These are phyloP conservation scores for Apocrypta bakeri DNA, from an alignment of 1,140 invertebrate genomes.

Conservation along the genomic window DNA sequence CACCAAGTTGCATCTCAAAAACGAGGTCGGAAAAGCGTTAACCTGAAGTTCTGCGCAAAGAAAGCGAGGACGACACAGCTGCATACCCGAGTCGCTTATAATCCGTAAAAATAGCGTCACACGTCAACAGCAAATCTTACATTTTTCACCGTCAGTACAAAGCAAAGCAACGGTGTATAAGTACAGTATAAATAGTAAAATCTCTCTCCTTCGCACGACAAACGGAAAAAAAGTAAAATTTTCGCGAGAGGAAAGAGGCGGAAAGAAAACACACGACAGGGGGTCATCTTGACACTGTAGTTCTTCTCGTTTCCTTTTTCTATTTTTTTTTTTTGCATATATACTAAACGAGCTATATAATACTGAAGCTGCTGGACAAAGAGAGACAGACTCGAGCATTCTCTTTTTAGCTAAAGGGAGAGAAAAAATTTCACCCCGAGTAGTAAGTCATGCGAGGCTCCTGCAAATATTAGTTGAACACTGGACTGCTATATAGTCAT, in stretches of 20 bases:
- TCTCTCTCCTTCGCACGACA: no score
- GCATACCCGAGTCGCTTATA: background rate
- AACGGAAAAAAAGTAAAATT: no score
- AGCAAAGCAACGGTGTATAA: background rate
- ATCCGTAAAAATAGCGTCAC: background rate
- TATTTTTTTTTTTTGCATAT: no score
- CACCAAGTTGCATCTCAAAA: background rate
- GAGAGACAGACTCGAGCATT: constrained; percentile 21
- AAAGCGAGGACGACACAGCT: background rate
- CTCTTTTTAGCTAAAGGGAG: constrained; percentile 15
- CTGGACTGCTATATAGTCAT: constrained; percentile 69
- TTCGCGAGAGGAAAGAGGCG: background rate
- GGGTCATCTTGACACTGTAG: constrained; percentile 39
- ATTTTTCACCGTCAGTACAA: constrained; percentile 6
- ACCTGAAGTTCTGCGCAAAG: constrained; percentile 27
- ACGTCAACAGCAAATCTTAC: background rate
- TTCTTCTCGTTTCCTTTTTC: constrained; percentile 5
- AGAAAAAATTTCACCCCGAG: background rate
- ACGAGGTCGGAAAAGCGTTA: constrained; percentile 15
- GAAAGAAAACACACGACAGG: constrained; percentile 1
- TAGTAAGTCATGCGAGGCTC: constrained; percentile 16
- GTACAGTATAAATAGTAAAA: background rate
- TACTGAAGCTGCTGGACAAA: constrained; percentile 8
- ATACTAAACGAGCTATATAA: constrained; percentile 38
- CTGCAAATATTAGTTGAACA: constrained; percentile 72